Evolutionary conservation across 2,888 invertebrate species (phyloP).

Genomic region (Bimastos eiseni): DNA sequence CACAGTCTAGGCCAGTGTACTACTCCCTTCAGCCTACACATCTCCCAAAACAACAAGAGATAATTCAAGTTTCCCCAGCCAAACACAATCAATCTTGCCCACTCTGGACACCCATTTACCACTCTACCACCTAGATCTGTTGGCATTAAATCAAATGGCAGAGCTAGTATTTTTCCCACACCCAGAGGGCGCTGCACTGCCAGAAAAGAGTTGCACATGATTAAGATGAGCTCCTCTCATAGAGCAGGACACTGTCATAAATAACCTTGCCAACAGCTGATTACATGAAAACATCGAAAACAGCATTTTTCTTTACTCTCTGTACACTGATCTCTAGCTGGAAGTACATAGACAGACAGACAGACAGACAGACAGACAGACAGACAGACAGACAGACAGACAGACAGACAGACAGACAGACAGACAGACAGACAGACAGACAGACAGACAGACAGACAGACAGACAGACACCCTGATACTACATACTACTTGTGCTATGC

Average conservation of each 20-base stretch:
- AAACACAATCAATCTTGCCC: background rate
- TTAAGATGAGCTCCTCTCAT: background rate
- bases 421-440: too few species aligned
- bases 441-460: too few species aligned
- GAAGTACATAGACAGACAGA: too few species aligned
- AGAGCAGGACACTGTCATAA: background rate
- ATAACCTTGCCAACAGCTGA: background rate
- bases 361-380: too few species aligned
- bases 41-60: background rate
- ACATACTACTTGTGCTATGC: background rate
- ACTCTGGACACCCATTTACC: background rate
- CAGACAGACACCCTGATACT: too few species aligned
- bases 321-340: background rate
- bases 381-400: background rate
- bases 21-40: background rate
- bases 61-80: background rate
- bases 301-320: background rate
- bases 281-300: background rate
- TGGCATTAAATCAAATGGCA: background rate
- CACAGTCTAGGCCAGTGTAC: background rate
- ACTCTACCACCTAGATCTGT: background rate
- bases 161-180: background rate
- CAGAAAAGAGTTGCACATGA: slow-evolving; percentile 48
- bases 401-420: background rate
- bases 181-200: slow-evolving; percentile 64